Conservation (phyloP, 2,797 vertebrate species). For the Leontopithecus rosalia region DNA sequence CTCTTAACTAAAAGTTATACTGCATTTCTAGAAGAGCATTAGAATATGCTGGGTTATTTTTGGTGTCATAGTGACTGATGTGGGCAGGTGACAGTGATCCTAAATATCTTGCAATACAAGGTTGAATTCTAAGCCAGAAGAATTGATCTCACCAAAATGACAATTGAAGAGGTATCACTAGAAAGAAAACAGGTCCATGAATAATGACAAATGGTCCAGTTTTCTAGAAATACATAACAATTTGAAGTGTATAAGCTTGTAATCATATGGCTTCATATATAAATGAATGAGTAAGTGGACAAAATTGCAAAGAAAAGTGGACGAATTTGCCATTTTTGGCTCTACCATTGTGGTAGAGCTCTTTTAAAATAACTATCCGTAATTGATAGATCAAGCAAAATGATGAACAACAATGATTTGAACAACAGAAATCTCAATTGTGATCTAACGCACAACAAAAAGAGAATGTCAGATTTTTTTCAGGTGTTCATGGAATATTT, state of each 20-base stretch:
- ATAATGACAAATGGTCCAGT: not conserved
- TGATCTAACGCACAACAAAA: not conserved
- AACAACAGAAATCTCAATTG: not conserved
- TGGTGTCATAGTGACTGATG: not conserved
- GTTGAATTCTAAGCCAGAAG: not conserved
- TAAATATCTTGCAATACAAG: not conserved
- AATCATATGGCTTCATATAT: not conserved
- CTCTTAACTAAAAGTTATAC: too few species aligned
- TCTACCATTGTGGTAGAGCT: not conserved
- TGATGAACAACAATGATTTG: not conserved
- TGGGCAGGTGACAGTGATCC: not conserved
- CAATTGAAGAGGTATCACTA: not conserved
- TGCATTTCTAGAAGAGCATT: not conserved
- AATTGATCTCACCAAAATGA: not conserved
- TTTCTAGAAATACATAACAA: not conserved
- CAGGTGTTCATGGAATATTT: not conserved
- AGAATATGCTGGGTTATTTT: not conserved
- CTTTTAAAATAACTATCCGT: not conserved
- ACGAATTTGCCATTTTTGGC: not conserved
- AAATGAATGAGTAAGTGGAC: not conserved
- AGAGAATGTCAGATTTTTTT: not conserved
- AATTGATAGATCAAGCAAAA: not conserved
- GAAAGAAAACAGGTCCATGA: not conserved
- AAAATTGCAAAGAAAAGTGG: not conserved
- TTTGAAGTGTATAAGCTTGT: not conserved